Conservation (phyloP, 1,140 invertebrate species). For the Branchinecta lynchi region DNA sequence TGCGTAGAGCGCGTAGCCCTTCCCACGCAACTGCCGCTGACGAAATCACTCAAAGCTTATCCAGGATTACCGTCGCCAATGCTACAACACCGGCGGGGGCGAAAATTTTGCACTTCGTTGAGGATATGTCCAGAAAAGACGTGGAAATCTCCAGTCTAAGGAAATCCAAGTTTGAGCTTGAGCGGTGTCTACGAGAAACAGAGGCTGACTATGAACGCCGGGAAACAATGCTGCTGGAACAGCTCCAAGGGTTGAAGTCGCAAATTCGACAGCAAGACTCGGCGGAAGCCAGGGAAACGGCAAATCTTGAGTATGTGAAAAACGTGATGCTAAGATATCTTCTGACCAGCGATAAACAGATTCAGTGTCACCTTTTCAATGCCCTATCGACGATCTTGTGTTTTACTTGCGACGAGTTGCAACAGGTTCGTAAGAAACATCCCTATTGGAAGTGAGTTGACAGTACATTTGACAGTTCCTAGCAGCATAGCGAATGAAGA, state of each 20-base stretch:
- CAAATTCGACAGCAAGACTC: neutral
- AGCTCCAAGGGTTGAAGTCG: neutral
- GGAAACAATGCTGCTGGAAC: neutral
- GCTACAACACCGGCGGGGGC: neutral
- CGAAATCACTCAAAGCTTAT: neutral
- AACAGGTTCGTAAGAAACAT: neutral
- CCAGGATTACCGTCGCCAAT: neutral
- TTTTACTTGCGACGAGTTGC: neutral
- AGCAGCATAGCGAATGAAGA: too few relatives aligned
- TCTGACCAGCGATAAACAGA: neutral
- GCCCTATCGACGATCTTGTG: neutral
- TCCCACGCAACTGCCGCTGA: neutral
- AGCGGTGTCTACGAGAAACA: neutral
- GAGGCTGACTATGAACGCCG: neutral
- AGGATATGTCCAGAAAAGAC: neutral
- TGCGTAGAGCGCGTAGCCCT: neutral
- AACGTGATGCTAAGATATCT: neutral
- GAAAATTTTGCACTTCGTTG: neutral
- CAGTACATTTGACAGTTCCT: too few relatives aligned
- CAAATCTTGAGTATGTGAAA: conserved; percentile 7
- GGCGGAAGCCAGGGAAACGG: neutral
- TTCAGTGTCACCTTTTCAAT: neutral
- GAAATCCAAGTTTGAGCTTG: neutral
- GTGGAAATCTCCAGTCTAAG: neutral
- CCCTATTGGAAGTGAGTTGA: neutral